Evolutionary conservation across 2,113 vertebrate species (phyloP), one percentile per base, ranked within the genome.

Genomic region (Dinomys branickii): DNA sequence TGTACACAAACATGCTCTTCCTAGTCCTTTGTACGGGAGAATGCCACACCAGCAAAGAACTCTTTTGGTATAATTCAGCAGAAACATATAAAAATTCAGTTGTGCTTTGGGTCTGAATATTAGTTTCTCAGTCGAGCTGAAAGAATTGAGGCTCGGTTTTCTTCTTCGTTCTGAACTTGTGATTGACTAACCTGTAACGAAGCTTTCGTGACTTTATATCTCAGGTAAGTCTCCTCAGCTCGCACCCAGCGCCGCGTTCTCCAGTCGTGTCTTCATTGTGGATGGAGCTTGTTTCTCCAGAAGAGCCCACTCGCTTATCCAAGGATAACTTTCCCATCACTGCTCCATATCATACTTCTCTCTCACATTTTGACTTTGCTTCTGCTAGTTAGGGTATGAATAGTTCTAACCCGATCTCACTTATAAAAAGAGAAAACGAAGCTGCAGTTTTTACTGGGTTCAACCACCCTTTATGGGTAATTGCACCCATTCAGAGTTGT

Each of bases 371-470:
- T 65, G 24, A 73, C n/a, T 87, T 90, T 94, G 44, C 44, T 96
- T 95, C 54, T 89, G 56, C 65, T 78, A 61, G 59, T 84, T 89
- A 86, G 86, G 59, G 75, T 89, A 65, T 38, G 63, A 63, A 90
- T 58, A 87, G 33, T 30, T 12, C 65, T 71, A 92, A 93, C 11
- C 6, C 63, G 75, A 91, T 75, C 33, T 6, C 35, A 47, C 73
- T 52, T 93, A 93, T 89, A 67, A 85, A 94, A 84, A 77, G 38
- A 35, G 82, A 78, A 93, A 93, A 61, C 59, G 71, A 94, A 95
- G 54, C 56, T 16, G 61, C 80, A 52, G 77, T 4, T 83, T 94
- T 78, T 35, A 28, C 5, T 54, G 38, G 24, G 84, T 41, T 22
- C 17, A 61, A 13, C 84, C 16, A 82, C 47, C 35, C 33, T 61